Evolutionary conservation across 2,113 vertebrate species (phyloP), one percentile per base, ranked within the genome.

Genomic region (Centropus bengalensis): DNA sequence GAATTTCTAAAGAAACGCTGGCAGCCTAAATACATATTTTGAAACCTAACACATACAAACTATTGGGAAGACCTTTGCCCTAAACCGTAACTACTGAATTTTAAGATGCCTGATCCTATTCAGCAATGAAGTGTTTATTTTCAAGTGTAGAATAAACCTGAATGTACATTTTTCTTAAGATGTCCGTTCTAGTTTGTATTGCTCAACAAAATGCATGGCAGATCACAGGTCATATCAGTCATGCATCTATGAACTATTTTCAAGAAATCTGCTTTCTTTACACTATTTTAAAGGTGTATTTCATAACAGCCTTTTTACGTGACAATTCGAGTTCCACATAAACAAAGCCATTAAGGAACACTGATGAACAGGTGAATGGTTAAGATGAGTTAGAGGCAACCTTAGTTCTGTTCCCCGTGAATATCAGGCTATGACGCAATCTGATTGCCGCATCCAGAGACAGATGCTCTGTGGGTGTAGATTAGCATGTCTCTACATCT

Each of bases 121-220:
- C 67, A 75, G 56, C 44, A 77, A 74, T 26, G 52, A 54, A 93
- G 17, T 32, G 19, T 70, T 83, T 88, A 75, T 71, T 81, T 49
- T 55, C 45, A 73, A 91, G 73, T 38, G 63, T 93, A 84, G 60
- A 95, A 88, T 62, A 67, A 95, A 91, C 30, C 14, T 26, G 74
- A 67, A 52, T 5, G 4, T 36, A 54, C 19, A 9, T 68, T 83
- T 66, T 82, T 58, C 67, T 22, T 68, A 71, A 89, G 55, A 42
- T 32, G 81, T 49, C 90, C 88, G 52, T 54, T 95, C 52, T n/a
- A 78, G 68, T 83, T 59, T 69, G 49, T 13, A 32, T 62, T 60
- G 75, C 64, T 91, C 42, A 47, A 45, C 44, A 81, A 84, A 91
- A 86, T 64, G 27, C 16, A 92, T 2, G 11, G 47, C 44, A 67